Conservation (phyloP, 2,113 vertebrate species). For the Salvelinus namaycush region DNA sequence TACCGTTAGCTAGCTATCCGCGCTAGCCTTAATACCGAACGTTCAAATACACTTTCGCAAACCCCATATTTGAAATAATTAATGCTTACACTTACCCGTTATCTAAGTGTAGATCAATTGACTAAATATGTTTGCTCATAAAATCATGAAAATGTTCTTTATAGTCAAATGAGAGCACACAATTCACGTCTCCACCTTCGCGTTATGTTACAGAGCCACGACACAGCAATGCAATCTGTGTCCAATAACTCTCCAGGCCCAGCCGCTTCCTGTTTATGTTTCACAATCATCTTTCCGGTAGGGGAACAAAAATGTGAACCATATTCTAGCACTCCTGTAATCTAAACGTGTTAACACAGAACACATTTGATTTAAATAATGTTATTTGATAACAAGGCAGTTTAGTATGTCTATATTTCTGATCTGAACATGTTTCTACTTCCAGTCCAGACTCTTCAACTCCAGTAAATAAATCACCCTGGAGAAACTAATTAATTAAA, state of each 20-base stretch:
- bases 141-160: conserved; percentile 45
- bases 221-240: conserved; percentile 83
- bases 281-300: conserved; percentile 60
- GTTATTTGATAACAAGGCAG: no score
- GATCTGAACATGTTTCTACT: no score
- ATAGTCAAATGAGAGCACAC: conserved; percentile 28
- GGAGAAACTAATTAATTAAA: no score
- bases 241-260: conserved; percentile 50
- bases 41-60: no score
- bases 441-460: no score
- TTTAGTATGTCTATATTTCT: no score
- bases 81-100: conserved; percentile 57
- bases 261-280: conserved; percentile 73
- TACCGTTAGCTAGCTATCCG: no score
- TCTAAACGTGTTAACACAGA: background rate
- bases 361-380: background rate
- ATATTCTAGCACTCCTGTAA: background rate
- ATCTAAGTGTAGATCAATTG: conserved; percentile 45
- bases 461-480: no score
- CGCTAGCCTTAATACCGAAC: no score
- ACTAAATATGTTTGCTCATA: conserved; percentile 29
- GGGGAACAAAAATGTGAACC: conserved; percentile 21
- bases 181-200: conserved; percentile 52
- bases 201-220: conserved; percentile 79
- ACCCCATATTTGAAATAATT: no score